Base-by-base conservation (phyloP, 1,140 invertebrate genomes). In the Ceratosolen solmsi region DNA sequence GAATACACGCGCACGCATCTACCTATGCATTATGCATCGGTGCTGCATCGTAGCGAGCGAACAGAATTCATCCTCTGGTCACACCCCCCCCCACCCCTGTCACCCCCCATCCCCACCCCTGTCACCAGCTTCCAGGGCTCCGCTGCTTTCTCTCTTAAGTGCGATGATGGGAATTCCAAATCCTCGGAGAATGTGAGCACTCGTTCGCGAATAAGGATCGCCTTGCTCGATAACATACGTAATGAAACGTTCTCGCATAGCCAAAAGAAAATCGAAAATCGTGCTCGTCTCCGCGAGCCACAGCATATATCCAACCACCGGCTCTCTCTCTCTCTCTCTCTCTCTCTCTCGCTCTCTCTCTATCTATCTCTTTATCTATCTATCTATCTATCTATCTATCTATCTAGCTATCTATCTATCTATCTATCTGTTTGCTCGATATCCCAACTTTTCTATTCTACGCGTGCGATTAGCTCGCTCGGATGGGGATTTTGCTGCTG, bases 91-190 rank as follows among this genome's bases (percentile, higher is more conserved):
- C 5, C 41, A 13, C 41, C 5, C 5, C 41, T 7, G 41, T 13
- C 5, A 46, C 5, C 41, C 5, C 5, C 41, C 51, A 4, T 54
- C 51, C 51, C 20, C 13, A 5, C 20, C 51, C 3, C 9, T 15
- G 51, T 22, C 51, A 54, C 20, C 51, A 3, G 51, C 51, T 15
- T 15, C 13, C 51, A 11, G 13, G 5, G 13, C 41, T 7, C 41
- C 41, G 5, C 41, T 13, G 13, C 41, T 13, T n/a, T n/a, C n/a
- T n/a, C n/a, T n/a, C n/a, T n/a, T n/a, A n/a, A n/a, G n/a, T n/a
- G 58, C n/a, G 56, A 27, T 84, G 84, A 51, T 49, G 80, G 84
- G 86, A 88, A 88, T 88, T 86, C 83, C 77, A 87, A 88, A 86
- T 87, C 84, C 79, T 85, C 81, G 81, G 80, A 74, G 71, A 68